phyloP scores from a whole-genome alignment of 2,888 invertebrate genomes.

The Silvanus unidentatus region DNA sequence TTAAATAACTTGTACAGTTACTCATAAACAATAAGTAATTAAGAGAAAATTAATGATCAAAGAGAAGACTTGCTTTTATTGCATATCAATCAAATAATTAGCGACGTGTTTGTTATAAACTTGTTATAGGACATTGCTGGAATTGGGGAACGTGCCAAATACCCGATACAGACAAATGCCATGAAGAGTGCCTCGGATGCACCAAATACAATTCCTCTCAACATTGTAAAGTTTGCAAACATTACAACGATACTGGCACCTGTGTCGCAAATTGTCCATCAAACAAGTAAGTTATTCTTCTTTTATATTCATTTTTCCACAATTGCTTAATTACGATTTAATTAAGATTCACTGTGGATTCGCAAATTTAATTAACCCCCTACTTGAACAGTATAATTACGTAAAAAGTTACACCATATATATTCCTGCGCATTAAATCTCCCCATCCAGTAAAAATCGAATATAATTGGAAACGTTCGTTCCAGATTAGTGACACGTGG shows the following conservation, averaged over 20 bases:
- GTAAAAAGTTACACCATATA: too few species aligned
- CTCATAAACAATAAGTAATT: too few species aligned
- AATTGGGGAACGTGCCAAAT: constrained; percentile 49
- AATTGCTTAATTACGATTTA: neutral
- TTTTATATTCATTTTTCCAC: neutral
- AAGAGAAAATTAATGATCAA: too few species aligned
- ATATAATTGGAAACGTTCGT: constrained; percentile 11
- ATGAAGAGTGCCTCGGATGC: constrained; percentile 75
- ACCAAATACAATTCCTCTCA: constrained; percentile 44
- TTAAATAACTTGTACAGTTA: too few species aligned
- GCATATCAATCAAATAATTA: too few species aligned
- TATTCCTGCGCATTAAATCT: neutral
- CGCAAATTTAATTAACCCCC: too few species aligned
- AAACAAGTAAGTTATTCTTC: constrained; percentile 53
- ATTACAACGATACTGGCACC: constrained; percentile 44
- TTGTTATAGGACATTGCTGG: constrained; percentile 43
- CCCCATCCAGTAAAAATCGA: neutral
- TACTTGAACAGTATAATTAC: too few species aligned
- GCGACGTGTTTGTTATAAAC: too few species aligned
- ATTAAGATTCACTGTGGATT: neutral
- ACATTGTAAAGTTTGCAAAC: constrained; percentile 64
- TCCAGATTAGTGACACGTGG: constrained; percentile 30
- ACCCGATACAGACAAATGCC: constrained; percentile 52
- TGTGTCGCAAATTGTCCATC: constrained; percentile 55
- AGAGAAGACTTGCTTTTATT: too few species aligned